Percentiles rank a stretch among this genome's conserved stretches.
These are phyloP conservation scores for Platyrinchus mystaceus DNA, from an alignment of 2,797 vertebrate genomes.

Conservation along the genomic window DNA sequence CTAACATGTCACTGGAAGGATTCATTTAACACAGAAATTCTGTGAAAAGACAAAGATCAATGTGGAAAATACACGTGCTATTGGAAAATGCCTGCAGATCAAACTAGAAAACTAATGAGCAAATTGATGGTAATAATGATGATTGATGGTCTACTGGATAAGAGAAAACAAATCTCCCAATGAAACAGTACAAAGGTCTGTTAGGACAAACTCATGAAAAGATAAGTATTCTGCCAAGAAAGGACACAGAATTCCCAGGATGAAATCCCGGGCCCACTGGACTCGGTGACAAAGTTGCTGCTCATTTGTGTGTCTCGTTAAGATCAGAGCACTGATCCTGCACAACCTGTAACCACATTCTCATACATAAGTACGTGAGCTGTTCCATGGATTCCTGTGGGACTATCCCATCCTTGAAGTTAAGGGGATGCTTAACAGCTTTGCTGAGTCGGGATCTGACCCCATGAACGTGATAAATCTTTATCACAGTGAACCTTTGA, in stretches of 20 bases:
- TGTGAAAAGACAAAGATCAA: conserved; percentile 25
- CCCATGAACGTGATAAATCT: background rate
- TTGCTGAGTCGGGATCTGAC: background rate
- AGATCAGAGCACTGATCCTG: background rate
- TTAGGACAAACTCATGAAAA: background rate
- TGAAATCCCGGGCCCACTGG: background rate
- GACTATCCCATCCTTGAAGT: background rate
- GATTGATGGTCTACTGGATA: conserved; percentile 4
- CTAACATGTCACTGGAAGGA: background rate
- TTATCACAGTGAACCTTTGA: background rate
- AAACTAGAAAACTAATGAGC: background rate
- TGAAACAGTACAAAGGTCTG: background rate
- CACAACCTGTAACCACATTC: background rate
- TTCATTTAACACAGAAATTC: background rate
- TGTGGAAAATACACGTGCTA: background rate
- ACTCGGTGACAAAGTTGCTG: background rate
- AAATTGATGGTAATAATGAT: conserved; percentile 13
- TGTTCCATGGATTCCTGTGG: background rate
- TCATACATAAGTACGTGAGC: background rate
- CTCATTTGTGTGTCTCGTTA: background rate
- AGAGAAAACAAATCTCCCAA: conserved; percentile 12
- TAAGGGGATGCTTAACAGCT: background rate
- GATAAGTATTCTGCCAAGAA: background rate
- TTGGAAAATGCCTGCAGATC: conserved; percentile 16
- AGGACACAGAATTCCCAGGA: background rate